Evolutionary conservation across 2,113 vertebrate genomes (phyloP).

Genomic region (Eulemur macaco): DNA sequence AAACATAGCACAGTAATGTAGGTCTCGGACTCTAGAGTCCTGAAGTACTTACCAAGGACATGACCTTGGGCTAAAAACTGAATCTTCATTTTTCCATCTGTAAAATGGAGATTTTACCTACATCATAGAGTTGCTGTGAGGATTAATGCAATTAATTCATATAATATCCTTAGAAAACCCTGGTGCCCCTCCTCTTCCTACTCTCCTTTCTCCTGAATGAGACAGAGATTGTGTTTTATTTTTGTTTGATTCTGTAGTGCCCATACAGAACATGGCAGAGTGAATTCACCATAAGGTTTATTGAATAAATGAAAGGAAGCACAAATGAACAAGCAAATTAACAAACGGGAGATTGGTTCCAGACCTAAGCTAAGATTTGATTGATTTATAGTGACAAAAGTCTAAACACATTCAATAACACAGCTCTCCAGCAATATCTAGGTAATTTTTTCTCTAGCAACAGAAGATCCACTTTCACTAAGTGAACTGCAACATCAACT

Average conservation of each 20-base stretch:
- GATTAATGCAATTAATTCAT: background rate
- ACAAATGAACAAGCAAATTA: background rate
- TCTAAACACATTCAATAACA: constrained; percentile 9
- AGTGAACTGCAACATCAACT: background rate
- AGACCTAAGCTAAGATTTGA: background rate
- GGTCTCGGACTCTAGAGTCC: background rate
- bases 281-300: background rate
- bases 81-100: background rate
- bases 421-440: background rate
- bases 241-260: background rate
- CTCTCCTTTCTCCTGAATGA: background rate
- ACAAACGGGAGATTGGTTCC: background rate
- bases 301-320: background rate
- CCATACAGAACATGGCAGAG: background rate
- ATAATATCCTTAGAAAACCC: background rate
- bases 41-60: background rate
- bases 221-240: background rate
- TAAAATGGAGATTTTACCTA: background rate
- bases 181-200: background rate
- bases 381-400: background rate
- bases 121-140: background rate
- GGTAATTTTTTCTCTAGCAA: background rate
- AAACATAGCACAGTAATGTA: background rate
- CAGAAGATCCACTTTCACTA: background rate
- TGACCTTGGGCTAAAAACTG: background rate